Base-by-base conservation (phyloP, 2,797 vertebrate genomes). In the Pelobates cultripes region DNA sequence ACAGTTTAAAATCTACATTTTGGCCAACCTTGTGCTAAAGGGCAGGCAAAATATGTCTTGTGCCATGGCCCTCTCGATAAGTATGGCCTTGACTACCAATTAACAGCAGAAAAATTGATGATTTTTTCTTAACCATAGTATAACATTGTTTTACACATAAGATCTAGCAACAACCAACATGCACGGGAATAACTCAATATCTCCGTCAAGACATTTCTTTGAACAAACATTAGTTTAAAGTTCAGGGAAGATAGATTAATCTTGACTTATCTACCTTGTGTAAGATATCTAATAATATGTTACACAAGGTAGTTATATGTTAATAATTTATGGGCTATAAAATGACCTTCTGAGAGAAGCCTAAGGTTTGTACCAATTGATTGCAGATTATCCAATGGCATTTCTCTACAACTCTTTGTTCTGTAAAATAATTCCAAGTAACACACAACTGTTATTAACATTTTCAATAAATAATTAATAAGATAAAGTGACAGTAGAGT, bases 341-440 rank as follows among this genome's bases (percentile, higher is more conserved):
- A 82, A 47, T 66, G 75, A 68, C 75, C 61, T 82, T 78, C 73
- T 66, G 41, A 43, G 4, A 77, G 74, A 67, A n/a, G 73, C 7
- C n/a, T 15, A 45, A 42, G 3, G 13, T 64, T 72, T 76, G 44
- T 40, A 64, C 12, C 43, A 10, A 44, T 17, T 68, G 70, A 73
- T 77, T 28, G 28, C 28, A 28, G 28, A 28, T 28, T 70, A 70
- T n/a, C 60, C 68, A 40, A 7, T 71, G 57, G 57, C 28, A 71
- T 82, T 82, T 82, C 70, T 72, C n/a, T 71, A 42, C 2, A 17
- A 13, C 43, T 64, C 66, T 70, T 81, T 80, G 71, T 69, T 70
- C 13, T 40, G 5, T 12, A 5, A 7, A 10, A 17, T 17, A 55
- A 15, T 15, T 51, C 47, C 5, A 51, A 5, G 10, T 51, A 51